Percentiles rank a stretch among this genome's conserved stretches.
These are phyloP conservation scores for Rhinoraja longicauda DNA, from an alignment of 2,797 vertebrate species.

Conservation along the genomic window DNA sequence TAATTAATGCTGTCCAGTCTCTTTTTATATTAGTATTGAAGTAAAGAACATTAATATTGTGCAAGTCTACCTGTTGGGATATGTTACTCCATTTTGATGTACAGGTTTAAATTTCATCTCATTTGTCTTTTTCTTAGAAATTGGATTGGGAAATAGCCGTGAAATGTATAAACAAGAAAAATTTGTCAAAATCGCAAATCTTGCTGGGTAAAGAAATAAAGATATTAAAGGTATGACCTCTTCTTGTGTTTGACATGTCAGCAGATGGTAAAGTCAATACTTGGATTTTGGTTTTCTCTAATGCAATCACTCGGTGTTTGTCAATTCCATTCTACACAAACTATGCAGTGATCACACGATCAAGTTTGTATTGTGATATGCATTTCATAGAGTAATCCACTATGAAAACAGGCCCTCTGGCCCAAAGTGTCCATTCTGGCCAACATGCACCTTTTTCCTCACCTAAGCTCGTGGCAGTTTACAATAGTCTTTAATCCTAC, in stretches of 20 bases:
- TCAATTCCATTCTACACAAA: background rate
- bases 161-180: conserved; percentile 90
- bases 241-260: background rate
- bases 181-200: conserved; percentile 81
- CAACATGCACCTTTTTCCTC: too few species aligned
- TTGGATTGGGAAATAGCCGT: conserved; percentile 83
- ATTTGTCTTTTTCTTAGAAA: conserved; percentile 60
- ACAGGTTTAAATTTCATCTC: background rate
- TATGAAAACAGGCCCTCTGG: background rate
- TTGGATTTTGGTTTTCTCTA: background rate
- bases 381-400: background rate
- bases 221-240: conserved; percentile 70
- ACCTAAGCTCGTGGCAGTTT: too few species aligned
- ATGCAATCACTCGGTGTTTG: background rate
- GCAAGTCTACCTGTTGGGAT: background rate
- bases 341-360: background rate
- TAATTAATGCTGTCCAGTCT: background rate
- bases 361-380: background rate
- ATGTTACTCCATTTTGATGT: background rate
- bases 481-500: too few species aligned
- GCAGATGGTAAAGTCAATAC: background rate
- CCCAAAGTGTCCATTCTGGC: background rate
- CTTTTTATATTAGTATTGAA: too few species aligned
- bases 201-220: conserved; percentile 84
- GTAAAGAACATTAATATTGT: background rate